These are phyloP conservation scores for Syrista parreyssii DNA, from an alignment of 2,888 invertebrate genomes.

Conservation along the genomic window DNA sequence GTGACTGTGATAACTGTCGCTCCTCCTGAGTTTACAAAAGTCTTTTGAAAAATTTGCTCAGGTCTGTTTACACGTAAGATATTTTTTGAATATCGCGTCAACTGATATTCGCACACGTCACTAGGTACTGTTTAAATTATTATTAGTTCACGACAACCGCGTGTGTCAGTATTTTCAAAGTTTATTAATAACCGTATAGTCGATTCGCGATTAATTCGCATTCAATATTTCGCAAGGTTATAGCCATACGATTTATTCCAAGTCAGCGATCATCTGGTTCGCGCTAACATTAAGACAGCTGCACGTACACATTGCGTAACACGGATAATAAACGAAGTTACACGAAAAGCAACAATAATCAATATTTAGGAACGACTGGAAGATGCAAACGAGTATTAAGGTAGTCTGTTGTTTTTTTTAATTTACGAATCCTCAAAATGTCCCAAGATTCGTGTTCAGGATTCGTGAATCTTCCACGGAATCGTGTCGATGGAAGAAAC, in stretches of 20 bases:
- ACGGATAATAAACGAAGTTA: background rate
- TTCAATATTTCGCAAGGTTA: background rate
- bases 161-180: background rate
- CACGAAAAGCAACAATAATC: background rate
- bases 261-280: background rate
- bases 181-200: background rate
- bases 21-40: background rate
- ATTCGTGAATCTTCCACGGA: background rate
- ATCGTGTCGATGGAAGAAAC: background rate
- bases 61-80: background rate
- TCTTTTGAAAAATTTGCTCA: background rate
- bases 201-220: background rate
- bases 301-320: background rate
- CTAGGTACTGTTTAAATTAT: background rate
- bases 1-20: background rate
- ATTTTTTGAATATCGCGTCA: background rate
- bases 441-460: too few relatives aligned
- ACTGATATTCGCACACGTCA: background rate
- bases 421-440: too few relatives aligned
- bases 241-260: background rate
- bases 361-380: background rate
- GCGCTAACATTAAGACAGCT: background rate
- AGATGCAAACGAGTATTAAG: background rate
- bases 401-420: background rate
- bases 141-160: background rate